Base-by-base conservation (phyloP, 2,888 invertebrate genomes). In the Agonopterix subpropinquella region DNA sequence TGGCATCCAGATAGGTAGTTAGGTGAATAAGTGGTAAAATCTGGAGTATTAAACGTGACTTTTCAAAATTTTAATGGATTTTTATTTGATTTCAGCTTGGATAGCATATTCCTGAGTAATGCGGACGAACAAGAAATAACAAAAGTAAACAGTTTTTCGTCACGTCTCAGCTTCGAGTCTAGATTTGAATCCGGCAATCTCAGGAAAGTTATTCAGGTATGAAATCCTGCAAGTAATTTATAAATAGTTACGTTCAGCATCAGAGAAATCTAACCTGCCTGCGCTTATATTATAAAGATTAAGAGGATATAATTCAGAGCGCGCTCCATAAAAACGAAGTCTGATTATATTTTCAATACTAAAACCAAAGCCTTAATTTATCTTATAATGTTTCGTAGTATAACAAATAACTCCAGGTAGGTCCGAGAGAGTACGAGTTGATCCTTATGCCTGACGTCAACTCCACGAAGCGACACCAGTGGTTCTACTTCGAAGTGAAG, bases 401-500 rank as follows among this genome's bases (percentile, higher is more conserved):
- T 7, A 45, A 5, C 10, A 11, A 11, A 10, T 44, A 11, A 61
- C 75, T 88, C 47, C 79, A 95, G 95, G 91, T 94, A 66, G 92
- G 93, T 57, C 89, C 91, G 44, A 89, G 90, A 67, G 96, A 96
- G 68, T 96, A 96, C 74, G 95, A 96, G 71, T 84, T 97, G 54
- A 92, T 96, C 53, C 79, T 96, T 53, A 93, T 92, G 77, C 94
- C 96, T 1, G 96, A 96, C 71, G 92, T 96, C 43, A 95, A 96
- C 80, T 93, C 95, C 1, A 90, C 89, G 15, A 91, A 91, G 52
- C 93, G 96, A 56, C 94, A 94, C 70, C 95, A 96, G 67, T 96
- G 96, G 96, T 96, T 96, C 80, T 97, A 96, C 81, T 96, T 96
- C 70, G 93, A 95, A 82, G 93, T 96, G n/a, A 90, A 91, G 41